These are phyloP conservation scores for Trichonephila clavipes DNA, from an alignment of 1,140 invertebrate species.

Conservation along the genomic window DNA sequence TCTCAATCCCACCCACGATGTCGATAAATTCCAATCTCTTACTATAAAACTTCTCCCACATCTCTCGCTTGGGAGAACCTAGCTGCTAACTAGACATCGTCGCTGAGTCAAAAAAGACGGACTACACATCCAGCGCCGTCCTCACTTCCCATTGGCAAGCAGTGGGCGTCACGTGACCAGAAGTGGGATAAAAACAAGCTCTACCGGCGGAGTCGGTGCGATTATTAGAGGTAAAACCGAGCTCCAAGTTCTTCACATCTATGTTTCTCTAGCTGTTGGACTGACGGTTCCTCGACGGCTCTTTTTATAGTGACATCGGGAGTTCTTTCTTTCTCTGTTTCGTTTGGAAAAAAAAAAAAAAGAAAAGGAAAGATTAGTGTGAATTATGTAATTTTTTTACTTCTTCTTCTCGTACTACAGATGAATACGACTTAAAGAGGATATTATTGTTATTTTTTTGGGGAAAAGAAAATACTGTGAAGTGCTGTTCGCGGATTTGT, in stretches of 20 bases:
- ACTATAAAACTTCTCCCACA: not conserved
- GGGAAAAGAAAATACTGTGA: not conserved
- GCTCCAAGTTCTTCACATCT: not conserved
- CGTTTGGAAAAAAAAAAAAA: not conserved
- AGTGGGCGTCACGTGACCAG: slow-evolving; percentile 51
- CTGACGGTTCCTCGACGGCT: not conserved
- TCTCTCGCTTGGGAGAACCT: not conserved
- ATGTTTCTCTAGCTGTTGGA: not conserved
- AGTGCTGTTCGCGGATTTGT: slow-evolving; percentile 3
- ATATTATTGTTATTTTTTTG: not conserved
- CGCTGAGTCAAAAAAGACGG: slow-evolving; percentile 42
- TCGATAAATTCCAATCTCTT: not conserved
- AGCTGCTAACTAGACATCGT: slow-evolving; percentile 53
- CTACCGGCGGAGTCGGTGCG: slow-evolving; percentile 46
- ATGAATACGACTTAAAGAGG: not conserved
- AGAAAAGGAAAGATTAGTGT: not conserved
- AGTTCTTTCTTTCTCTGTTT: not conserved
- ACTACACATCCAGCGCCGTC: slow-evolving; percentile 49
- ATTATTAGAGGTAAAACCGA: slow-evolving; percentile 45
- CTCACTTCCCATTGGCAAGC: slow-evolving; percentile 65
- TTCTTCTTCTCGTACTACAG: not conserved
- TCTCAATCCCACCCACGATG: not conserved
- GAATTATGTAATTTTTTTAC: not conserved
- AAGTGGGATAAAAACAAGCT: slow-evolving; percentile 61
- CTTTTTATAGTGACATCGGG: not conserved